phyloP scores from a whole-genome alignment of 2,797 vertebrate genomes.

The Phataginus tricuspis region DNA sequence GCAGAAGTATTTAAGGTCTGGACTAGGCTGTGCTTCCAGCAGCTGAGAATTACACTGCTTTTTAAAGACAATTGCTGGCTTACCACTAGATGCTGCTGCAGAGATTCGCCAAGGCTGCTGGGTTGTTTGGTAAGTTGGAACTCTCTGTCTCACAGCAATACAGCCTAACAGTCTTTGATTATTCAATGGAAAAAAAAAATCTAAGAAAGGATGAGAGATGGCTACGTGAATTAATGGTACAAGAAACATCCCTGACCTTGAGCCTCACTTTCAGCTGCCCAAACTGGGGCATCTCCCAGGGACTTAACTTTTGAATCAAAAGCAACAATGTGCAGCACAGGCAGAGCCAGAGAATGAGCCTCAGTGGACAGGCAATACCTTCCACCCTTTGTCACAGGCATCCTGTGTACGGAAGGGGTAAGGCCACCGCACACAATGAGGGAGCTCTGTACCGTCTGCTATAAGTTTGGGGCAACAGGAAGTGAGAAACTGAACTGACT shows the following conservation, averaged over 20 bases:
- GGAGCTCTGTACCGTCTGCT: not conserved
- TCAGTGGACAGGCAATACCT: conserved; percentile 48
- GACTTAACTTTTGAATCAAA: conserved; percentile 23
- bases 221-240: not conserved
- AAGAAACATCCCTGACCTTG: conserved; percentile 23
- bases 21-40: not conserved
- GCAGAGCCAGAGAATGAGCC: conserved; percentile 37
- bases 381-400: conserved; percentile 73
- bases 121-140: not conserved
- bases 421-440: conserved; percentile 56
- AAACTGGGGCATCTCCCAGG: not conserved
- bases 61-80: not conserved
- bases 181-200: not conserved
- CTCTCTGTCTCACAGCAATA: not conserved
- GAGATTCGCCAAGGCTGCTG: not conserved
- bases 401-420: conserved; percentile 68
- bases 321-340: not conserved
- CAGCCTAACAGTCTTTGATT: not conserved
- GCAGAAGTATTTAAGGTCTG: not conserved
- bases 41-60: not conserved
- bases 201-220: not conserved
- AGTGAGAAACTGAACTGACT: not conserved
- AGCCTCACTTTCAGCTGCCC: conserved; percentile 15
- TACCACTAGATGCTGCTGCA: not conserved
- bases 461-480: conserved; percentile 1